Base-by-base conservation (phyloP, 2,797 vertebrate genomes). In the Acrocephalus scirpaceus region DNA sequence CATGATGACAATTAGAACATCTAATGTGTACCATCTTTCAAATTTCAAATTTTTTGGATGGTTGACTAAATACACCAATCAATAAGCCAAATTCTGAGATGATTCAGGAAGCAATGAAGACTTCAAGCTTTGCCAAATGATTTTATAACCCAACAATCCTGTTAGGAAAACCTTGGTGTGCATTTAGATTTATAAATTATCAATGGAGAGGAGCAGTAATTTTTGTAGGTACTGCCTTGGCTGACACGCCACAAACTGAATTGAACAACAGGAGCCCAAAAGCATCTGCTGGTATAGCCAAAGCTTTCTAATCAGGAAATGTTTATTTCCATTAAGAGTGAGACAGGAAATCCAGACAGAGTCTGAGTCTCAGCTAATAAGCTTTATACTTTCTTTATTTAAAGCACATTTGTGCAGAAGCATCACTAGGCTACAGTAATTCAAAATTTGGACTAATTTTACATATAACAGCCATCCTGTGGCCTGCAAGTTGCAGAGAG, bases 141-240 rank as follows among this genome's bases (percentile, higher is more conserved):
- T 58, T 94, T 92, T 38, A 64, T 27, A 90, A 80, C 18, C 10
- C 21, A 80, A 30, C 16, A 42, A 60, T 66, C 29, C 36, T 64
- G 7, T 69, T 65, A 65, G 47, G 42, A 91, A 80, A 88, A 57
- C 25, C 8, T 60, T 1, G 0, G 10, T 19, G 23, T 62, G 26
- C 40, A 85, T 70, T 94, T 86, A 73, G 27, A 57, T 60, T 86
- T 72, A 81, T 84, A 88, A 88, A 84, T 92, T 88, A 75, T 50
- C 51, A n/a, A 15, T 47, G 13, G 15, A 72, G 32, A 81, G 18
- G 11, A 61, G 40, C 89, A 62, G 40, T 70, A 54, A 58, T 62
- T 89, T 87, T 78, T 76, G 26, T 58, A 87, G 47, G 40, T 48
- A 11, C 3, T 47, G 21, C 12, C 17, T 83, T 86, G 45, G 61